phyloP scores from a whole-genome alignment of 1,140 invertebrate species.

The Semibalanus balanoides region DNA sequence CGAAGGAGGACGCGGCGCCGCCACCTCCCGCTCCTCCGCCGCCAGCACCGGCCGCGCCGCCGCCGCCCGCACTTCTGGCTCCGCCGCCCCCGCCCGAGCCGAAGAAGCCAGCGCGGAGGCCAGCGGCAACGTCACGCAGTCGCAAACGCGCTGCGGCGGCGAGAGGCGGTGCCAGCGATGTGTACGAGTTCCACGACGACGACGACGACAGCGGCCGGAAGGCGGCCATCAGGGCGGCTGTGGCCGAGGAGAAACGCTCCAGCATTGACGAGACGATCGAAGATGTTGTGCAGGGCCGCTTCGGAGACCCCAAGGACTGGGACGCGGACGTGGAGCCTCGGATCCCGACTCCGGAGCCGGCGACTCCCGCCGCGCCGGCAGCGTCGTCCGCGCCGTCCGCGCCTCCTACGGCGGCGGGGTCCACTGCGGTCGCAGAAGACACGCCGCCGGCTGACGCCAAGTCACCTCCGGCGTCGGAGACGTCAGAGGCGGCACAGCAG shows the following conservation, averaged over 20 bases:
- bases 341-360: background rate
- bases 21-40: background rate
- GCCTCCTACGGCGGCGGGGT: background rate
- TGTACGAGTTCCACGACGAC: slow-evolving; percentile 3
- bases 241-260: background rate
- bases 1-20: background rate
- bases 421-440: background rate
- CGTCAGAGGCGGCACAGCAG: background rate
- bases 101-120: background rate
- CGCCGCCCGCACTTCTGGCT: background rate
- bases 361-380: background rate
- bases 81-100: background rate
- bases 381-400: background rate
- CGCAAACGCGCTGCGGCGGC: background rate
- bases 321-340: background rate
- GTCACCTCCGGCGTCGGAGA: background rate
- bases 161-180: background rate
- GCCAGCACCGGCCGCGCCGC: no score
- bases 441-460: background rate
- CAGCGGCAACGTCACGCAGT: background rate
- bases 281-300: background rate
- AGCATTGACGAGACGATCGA: slow-evolving; percentile 3
- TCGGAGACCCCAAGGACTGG: background rate
- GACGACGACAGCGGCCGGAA: background rate
- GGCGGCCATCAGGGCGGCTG: background rate